Evolutionary conservation across 2,888 invertebrate genomes (phyloP), one percentile per base, ranked within the genome.

Genomic region (Cryptophagus acutangulus): DNA sequence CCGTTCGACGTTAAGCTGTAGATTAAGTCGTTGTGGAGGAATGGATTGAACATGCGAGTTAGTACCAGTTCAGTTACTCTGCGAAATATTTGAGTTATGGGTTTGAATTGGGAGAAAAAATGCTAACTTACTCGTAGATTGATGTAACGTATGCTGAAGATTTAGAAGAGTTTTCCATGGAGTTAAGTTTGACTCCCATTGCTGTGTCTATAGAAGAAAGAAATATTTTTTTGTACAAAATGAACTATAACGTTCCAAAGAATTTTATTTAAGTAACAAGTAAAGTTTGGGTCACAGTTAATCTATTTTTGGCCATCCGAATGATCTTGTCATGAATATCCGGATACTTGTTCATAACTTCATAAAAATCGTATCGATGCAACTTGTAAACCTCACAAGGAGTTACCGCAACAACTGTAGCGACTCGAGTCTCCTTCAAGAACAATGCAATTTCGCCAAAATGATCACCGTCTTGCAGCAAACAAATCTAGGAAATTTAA

Each of bases 181-280:
- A 67, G 41, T 69, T 60, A 14, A 78, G 62, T 48, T 67, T 61
- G 17, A 69, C 66, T 10, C 78, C 78, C 78, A 79, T 79, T 2
- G 78, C 77, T 26, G 77, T 76, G 54, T 79, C 77, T 73, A n/a
- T n/a, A n/a, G n/a, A n/a, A n/a, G n/a, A n/a, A n/a, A n/a, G n/a
- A n/a, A n/a, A n/a, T n/a, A n/a, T n/a, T n/a, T n/a, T n/a, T n/a
- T n/a, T n/a, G n/a, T n/a, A n/a, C n/a, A n/a, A n/a, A n/a, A n/a
- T n/a, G n/a, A n/a, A n/a, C n/a, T n/a, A n/a, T n/a, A n/a, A n/a
- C n/a, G n/a, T n/a, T n/a, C n/a, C n/a, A n/a, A n/a, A n/a, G n/a
- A n/a, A n/a, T n/a, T n/a, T n/a, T n/a, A n/a, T n/a, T n/a, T n/a
- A n/a, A n/a, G n/a, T n/a, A n/a, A n/a, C n/a, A n/a, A n/a, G n/a